Evolutionary conservation across 2,797 vertebrate genomes (phyloP).

Genomic region (Lepilemur septentrionalis): DNA sequence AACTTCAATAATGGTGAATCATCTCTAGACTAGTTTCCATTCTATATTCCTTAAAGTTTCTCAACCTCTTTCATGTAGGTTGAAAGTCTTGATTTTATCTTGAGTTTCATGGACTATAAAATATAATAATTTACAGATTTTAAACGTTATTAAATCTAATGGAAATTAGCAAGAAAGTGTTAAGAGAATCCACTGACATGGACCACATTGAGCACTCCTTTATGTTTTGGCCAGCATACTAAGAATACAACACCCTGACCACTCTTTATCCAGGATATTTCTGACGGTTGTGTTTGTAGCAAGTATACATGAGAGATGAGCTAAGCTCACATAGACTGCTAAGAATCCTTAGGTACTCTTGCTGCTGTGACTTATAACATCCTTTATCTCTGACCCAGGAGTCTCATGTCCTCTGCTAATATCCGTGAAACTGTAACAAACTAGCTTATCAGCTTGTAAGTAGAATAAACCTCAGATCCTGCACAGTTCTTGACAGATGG

Average conservation of each 20-base stretch:
- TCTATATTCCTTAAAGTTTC: background rate
- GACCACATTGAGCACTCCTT: fast-evolving
- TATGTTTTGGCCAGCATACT: background rate
- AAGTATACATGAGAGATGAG: background rate
- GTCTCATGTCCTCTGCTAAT: background rate
- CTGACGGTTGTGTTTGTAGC: background rate
- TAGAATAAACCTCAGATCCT: background rate
- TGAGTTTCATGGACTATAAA: background rate
- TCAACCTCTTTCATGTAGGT: background rate
- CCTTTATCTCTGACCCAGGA: background rate
- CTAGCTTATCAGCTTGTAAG: background rate
- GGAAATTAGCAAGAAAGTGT: background rate
- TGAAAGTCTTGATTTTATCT: background rate
- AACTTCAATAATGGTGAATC: background rate
- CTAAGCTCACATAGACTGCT: fast-evolving
- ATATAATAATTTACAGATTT: background rate
- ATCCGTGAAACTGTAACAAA: background rate
- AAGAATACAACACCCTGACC: background rate
- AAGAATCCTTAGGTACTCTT: background rate
- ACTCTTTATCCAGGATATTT: background rate
- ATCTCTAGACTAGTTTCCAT: background rate
- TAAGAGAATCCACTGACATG: background rate
- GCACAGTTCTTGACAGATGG: background rate
- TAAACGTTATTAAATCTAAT: background rate
- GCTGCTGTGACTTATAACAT: background rate